Conservation (phyloP, 2,113 vertebrate genomes). For the Sorex fumeus region DNA sequence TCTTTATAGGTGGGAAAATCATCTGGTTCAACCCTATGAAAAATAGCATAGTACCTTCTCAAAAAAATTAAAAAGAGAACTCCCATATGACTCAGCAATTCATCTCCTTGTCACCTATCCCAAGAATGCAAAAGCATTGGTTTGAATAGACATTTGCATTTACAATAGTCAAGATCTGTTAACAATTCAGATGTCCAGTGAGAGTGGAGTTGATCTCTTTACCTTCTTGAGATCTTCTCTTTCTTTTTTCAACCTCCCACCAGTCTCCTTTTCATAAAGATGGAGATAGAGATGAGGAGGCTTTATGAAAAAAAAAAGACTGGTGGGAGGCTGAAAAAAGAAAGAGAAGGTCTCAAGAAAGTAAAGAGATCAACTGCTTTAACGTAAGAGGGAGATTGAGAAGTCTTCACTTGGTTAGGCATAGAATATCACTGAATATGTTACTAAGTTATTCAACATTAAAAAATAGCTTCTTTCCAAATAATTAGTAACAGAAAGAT, state of each 20-base stretch:
- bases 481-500: background rate
- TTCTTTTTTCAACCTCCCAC: background rate
- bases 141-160: too few species aligned
- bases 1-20: too few species aligned
- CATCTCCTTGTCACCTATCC: too few species aligned
- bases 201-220: background rate
- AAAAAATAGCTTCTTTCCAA: background rate
- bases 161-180: too few species aligned
- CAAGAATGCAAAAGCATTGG: too few species aligned
- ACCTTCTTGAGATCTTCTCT: background rate
- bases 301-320: background rate
- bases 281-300: background rate
- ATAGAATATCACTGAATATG: background rate
- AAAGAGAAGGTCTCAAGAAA: background rate
- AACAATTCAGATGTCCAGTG: too few species aligned
- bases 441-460: background rate
- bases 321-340: background rate
- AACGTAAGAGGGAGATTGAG: background rate
- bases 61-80: too few species aligned
- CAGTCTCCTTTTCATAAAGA: background rate
- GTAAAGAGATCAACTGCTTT: background rate
- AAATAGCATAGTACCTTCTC: too few species aligned
- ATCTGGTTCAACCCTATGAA: too few species aligned
- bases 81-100: too few species aligned
- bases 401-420: background rate